These are phyloP conservation scores for Seira ritae DNA, from an alignment of 2,888 invertebrate genomes.

Conservation along the genomic window DNA sequence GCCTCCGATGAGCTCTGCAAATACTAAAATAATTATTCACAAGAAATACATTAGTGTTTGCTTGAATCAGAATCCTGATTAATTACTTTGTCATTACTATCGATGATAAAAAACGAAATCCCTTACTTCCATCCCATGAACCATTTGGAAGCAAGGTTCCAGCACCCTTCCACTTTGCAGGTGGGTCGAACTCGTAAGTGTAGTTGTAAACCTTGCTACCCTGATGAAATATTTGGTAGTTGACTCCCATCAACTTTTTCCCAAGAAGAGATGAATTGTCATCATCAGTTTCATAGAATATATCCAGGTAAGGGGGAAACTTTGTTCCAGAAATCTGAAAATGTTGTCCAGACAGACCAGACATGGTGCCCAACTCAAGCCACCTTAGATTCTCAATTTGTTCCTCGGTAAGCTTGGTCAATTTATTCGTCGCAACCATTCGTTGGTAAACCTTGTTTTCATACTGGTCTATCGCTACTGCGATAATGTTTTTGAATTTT, in stretches of 20 bases:
- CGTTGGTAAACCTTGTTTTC: neutral
- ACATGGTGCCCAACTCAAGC: too few relatives aligned
- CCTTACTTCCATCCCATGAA: slow-evolving; percentile 56
- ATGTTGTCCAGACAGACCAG: slow-evolving; percentile 33
- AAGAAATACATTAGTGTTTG: neutral
- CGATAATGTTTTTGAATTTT: slow-evolving; percentile 35
- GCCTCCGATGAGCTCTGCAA: slow-evolving; percentile 51
- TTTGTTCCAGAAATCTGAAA: slow-evolving; percentile 59
- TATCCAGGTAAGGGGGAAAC: slow-evolving; percentile 57
- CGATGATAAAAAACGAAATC: neutral
- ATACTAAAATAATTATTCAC: slow-evolving; percentile 33
- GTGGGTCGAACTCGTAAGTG: slow-evolving; percentile 54
- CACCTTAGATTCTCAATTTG: too few relatives aligned
- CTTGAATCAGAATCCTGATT: neutral
- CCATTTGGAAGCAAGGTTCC: slow-evolving; percentile 55
- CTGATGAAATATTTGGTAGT: slow-evolving; percentile 49
- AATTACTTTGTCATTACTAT: neutral
- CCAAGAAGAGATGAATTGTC: too few relatives aligned
- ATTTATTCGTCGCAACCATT: too few relatives aligned
- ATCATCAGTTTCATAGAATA: slow-evolving; percentile 9
- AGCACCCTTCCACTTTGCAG: slow-evolving; percentile 44
- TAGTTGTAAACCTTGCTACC: slow-evolving; percentile 49
- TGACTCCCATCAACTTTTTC: slow-evolving; percentile 37
- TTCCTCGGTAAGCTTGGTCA: too few relatives aligned
- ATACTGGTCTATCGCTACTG: neutral